Conservation (phyloP, 2,113 vertebrate species). For the Pedionomus torquatus region DNA sequence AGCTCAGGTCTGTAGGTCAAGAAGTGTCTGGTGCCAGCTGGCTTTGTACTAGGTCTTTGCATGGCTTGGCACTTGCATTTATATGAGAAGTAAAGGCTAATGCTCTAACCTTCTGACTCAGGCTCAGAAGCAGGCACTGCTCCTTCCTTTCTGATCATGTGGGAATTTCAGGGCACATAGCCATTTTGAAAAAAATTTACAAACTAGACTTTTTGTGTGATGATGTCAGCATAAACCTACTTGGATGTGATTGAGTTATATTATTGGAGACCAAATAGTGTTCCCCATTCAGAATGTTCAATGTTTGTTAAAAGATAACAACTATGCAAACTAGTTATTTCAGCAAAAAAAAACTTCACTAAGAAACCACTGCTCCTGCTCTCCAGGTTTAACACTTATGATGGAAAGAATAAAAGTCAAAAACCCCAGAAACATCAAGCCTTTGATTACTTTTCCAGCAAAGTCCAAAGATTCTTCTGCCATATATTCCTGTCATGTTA, state of each 20-base stretch:
- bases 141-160: not conserved
- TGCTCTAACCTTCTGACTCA: not conserved
- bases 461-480: not conserved
- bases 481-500: not conserved
- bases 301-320: not conserved
- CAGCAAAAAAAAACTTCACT: not conserved
- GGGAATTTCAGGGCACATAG: not conserved
- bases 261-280: not conserved
- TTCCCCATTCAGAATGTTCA: not conserved
- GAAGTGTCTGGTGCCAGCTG: not conserved
- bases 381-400: not conserved
- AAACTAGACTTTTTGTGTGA: not conserved
- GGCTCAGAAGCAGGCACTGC: not conserved
- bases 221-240: not conserved
- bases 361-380: not conserved
- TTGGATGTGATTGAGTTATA: not conserved
- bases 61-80: not conserved
- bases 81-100: not conserved
- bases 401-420: not conserved
- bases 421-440: not conserved
- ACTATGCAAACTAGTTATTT: not conserved
- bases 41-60: not conserved
- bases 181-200: not conserved
- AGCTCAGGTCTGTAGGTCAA: not conserved
- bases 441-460: not conserved